These are phyloP conservation scores for Aricia agestis DNA, from an alignment of 1,140 invertebrate species.

Conservation along the genomic window DNA sequence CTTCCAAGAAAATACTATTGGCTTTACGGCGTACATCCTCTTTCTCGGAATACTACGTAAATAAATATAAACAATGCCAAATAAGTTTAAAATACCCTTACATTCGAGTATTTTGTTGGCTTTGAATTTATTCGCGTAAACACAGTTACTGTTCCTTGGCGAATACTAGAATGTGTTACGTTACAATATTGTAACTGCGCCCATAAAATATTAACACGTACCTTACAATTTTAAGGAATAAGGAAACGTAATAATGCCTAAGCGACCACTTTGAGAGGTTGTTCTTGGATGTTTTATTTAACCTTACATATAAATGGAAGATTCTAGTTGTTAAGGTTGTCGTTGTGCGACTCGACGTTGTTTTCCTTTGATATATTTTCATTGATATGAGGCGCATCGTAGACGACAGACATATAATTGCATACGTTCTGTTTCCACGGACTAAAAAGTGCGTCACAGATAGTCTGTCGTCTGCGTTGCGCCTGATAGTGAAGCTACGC, in stretches of 20 bases:
- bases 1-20: neutral
- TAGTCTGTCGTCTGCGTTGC: too few species aligned
- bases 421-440: too few species aligned
- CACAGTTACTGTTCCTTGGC: slow-evolving; percentile 20
- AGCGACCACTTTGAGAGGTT: neutral
- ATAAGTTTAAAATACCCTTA: slow-evolving; percentile 20
- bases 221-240: slow-evolving; percentile 1
- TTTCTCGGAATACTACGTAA: neutral
- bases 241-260: neutral
- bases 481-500: too few species aligned
- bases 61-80: slow-evolving; percentile 27
- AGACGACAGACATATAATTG: too few species aligned
- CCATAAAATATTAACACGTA: neutral
- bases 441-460: too few species aligned
- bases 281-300: too few species aligned
- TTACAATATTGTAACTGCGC: neutral
- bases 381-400: too few species aligned
- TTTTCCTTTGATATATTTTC: too few species aligned
- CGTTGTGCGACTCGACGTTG: too few species aligned
- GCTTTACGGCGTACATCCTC: neutral
- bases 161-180: neutral
- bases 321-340: too few species aligned
- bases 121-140: slow-evolving; percentile 20
- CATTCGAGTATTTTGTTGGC: slow-evolving; percentile 15
- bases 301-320: too few species aligned